phyloP scores from a whole-genome alignment of 2,888 invertebrate genomes.

The Mayetiola destructor region DNA sequence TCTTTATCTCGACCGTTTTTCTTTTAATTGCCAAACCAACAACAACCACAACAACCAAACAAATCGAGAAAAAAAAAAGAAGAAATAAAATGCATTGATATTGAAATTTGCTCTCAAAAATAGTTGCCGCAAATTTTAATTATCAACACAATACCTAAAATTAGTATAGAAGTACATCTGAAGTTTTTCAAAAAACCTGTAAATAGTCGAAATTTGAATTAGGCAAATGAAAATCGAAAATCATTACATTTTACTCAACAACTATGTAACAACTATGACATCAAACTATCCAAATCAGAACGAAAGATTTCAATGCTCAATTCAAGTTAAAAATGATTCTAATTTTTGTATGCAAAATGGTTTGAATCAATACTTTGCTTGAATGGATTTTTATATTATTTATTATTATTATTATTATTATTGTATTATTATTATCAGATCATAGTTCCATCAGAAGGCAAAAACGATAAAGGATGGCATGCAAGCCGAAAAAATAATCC shows the following conservation, averaged over 20 bases:
- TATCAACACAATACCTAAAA: slow-evolving; percentile 17
- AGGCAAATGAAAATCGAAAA: not conserved
- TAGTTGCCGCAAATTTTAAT: slow-evolving; percentile 5
- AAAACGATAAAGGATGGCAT: too few relatives aligned
- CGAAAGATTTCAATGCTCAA: slow-evolving; percentile 2
- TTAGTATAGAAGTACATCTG: slow-evolving; percentile 18
- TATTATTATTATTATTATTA: too few relatives aligned
- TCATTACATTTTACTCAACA: too few relatives aligned
- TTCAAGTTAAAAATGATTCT: too few relatives aligned
- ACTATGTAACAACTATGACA: too few relatives aligned
- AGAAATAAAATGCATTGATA: slow-evolving; percentile 7
- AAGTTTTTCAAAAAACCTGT: slow-evolving; percentile 17
- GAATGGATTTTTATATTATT: too few relatives aligned
- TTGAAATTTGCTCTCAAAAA: slow-evolving; percentile 7
- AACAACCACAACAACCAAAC: not conserved
- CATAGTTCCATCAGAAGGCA: too few relatives aligned
- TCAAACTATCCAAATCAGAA: not conserved
- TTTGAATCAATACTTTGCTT: too few relatives aligned
- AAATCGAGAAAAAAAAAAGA: not conserved
- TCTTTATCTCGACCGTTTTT: too few relatives aligned
- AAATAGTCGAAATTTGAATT: slow-evolving; percentile 14
- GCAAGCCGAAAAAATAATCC: too few relatives aligned
- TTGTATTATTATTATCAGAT: too few relatives aligned
- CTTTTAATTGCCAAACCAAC: not conserved
- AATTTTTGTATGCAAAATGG: too few relatives aligned